Conservation (phyloP, 2,888 invertebrate species). For the Netelia fuscicornis region DNA sequence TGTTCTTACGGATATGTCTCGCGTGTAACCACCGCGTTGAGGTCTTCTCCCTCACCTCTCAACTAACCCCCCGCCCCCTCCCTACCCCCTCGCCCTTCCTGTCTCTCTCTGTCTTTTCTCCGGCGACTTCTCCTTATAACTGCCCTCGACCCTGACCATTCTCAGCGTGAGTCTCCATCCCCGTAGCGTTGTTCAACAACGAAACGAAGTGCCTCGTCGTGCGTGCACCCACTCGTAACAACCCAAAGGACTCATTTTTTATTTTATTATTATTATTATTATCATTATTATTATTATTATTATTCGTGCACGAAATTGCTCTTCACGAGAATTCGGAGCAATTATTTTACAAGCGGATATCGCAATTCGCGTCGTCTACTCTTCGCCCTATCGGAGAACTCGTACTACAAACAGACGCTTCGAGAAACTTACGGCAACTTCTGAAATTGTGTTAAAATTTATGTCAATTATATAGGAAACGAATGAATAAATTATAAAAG, state of each 20-base stretch:
- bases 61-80: neutral
- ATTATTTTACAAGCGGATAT: conserved; percentile 6
- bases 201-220: conserved; percentile 39
- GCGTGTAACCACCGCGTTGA: conserved; percentile 45
- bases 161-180: conserved; percentile 67
- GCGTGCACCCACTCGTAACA: conserved; percentile 40
- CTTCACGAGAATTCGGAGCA: neutral
- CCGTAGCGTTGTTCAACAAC: conserved; percentile 63
- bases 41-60: conserved; percentile 31
- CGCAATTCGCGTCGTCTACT: conserved; percentile 53
- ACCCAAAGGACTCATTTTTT: conserved; percentile 38
- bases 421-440: conserved; percentile 58
- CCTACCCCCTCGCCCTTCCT: no score
- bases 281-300: conserved; percentile 9
- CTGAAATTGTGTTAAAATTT: conserved; percentile 24
- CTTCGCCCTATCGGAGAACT: conserved; percentile 31
- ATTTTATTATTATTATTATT: neutral
- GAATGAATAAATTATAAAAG: neutral
- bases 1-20: conserved; percentile 49
- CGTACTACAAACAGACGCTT: conserved; percentile 35
- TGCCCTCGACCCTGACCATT: conserved; percentile 67
- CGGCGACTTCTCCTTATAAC: conserved; percentile 43
- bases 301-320: conserved; percentile 10
- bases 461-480: neutral
- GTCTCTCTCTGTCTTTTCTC: neutral